A percentile compares a stretch with the other conserved stretches of the same genome.
phyloP scores from a whole-genome alignment of 2,888 invertebrate genomes.

The Scelioninae gen. 2 region DNA sequence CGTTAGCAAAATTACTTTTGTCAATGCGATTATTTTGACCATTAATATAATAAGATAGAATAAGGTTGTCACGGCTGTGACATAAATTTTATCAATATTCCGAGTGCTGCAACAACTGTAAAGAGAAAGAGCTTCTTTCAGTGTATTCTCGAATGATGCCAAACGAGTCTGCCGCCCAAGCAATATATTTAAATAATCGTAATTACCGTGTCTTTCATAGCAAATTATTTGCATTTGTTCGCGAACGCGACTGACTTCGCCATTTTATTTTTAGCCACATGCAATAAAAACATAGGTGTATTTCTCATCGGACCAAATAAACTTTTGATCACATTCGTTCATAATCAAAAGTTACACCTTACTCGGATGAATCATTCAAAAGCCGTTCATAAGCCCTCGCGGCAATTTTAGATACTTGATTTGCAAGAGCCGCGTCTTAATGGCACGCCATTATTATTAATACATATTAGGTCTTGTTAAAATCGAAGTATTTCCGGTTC shows the following conservation, averaged over 20 bases:
- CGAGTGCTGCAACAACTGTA: no score
- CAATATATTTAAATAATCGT: conserved; percentile 36
- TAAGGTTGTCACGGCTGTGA: no score
- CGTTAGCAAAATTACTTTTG: no score
- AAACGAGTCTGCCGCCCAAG: neutral
- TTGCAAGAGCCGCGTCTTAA: conserved; percentile 47
- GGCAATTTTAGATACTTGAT: conserved; percentile 52
- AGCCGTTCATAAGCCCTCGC: conserved; percentile 44
- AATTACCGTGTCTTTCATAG: conserved; percentile 26
- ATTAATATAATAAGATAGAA: no score
- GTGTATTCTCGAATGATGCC: no score
- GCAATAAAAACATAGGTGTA: conserved; percentile 32
- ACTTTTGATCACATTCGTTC: conserved; percentile 45
- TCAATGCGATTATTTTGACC: no score
- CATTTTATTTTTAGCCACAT: conserved; percentile 4
- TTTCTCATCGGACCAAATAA: conserved; percentile 28
- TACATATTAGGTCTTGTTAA: conserved; percentile 52
- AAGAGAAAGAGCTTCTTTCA: no score
- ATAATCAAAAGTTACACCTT: conserved; percentile 54
- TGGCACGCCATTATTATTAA: conserved; percentile 53
- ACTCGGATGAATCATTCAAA: conserved; percentile 43
- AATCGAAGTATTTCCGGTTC: conserved; percentile 45
- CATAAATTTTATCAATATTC: no score
- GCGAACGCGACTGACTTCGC: neutral
- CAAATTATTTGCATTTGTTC: conserved; percentile 26